A percentile compares a stretch with the other conserved stretches of the same genome.
Conservation (phyloP, 2,888 invertebrate genomes). For the Margaritifera margaritifera region DNA sequence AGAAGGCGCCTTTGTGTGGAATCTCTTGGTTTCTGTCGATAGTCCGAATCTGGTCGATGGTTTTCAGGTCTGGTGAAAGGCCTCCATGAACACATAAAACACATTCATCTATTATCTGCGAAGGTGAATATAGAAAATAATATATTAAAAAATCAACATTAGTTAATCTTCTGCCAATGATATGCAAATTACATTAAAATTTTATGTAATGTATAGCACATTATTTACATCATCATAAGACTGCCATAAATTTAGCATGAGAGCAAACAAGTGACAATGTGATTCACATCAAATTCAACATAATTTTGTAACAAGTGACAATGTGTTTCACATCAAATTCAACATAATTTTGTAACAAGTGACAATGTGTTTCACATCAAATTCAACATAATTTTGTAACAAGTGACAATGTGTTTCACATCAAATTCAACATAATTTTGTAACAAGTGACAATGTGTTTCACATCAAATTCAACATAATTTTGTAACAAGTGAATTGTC, state of each 20-base stretch:
- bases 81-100: conserved; percentile 98
- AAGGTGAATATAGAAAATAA: not conserved
- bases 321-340: no score
- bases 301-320: no score
- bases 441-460: no score
- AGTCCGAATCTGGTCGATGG: conserved; percentile 95
- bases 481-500: no score
- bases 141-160: not conserved
- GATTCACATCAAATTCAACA: no score
- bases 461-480: no score
- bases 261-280: not conserved
- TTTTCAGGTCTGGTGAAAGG: conserved; percentile 95
- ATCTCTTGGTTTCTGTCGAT: conserved; percentile 98
- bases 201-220: not conserved
- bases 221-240: not conserved
- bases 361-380: no score
- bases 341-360: no score
- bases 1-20: conserved; percentile 89
- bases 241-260: not conserved
- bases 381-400: no score
- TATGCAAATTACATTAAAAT: not conserved
- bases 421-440: no score
- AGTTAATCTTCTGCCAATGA: not conserved
- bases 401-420: no score
- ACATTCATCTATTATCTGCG: conserved; percentile 95